A percentile compares a stretch with the other conserved stretches of the same genome.
phyloP scores from a whole-genome alignment of 2,113 vertebrate genomes.

The Fukomys damarensis region DNA sequence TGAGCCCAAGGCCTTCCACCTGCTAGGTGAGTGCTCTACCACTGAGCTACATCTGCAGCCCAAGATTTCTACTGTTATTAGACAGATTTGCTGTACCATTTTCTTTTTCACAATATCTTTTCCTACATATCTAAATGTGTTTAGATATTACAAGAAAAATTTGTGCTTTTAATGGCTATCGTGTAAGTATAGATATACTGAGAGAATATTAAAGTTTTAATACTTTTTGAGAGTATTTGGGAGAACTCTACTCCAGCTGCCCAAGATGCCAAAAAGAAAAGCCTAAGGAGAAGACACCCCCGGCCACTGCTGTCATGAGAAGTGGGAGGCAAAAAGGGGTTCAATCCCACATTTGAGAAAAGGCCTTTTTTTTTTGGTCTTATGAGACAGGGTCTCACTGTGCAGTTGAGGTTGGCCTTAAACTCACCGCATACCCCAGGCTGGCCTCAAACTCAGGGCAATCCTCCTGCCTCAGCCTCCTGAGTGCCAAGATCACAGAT shows the following conservation, averaged over 20 bases:
- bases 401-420: background rate
- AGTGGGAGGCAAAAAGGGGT: background rate
- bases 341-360: background rate
- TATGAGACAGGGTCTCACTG: background rate
- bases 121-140: background rate
- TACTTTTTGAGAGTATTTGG: background rate
- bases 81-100: background rate
- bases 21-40: background rate
- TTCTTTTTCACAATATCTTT: slow-evolving; percentile 40
- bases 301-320: background rate
- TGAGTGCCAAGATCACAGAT: background rate
- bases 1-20: too few species aligned
- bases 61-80: background rate
- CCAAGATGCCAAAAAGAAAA: background rate
- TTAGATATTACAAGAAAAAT: background rate
- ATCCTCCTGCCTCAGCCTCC: background rate
- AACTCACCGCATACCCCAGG: background rate
- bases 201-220: slow-evolving; percentile 33
- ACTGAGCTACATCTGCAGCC: background rate
- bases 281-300: background rate
- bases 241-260: background rate
- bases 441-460: background rate
- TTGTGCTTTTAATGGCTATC: background rate
- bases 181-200: background rate
- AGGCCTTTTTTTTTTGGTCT: background rate